These are phyloP conservation scores for Ondatra zibethicus DNA, from an alignment of 2,113 vertebrate species.

Conservation along the genomic window DNA sequence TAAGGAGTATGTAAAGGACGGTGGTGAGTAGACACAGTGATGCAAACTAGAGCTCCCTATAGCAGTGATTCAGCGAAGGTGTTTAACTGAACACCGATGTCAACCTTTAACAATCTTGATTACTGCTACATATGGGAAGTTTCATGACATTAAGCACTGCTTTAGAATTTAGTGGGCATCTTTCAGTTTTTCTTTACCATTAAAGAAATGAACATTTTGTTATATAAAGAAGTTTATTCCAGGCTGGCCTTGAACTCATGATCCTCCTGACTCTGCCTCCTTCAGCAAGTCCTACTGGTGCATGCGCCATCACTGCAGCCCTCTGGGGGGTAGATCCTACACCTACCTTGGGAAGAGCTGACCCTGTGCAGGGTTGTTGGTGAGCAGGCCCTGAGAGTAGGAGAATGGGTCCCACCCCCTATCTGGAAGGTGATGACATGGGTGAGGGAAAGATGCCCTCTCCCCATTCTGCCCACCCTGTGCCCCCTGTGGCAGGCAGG, in stretches of 20 bases:
- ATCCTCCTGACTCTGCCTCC: neutral
- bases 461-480: no score
- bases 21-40: rapidly evolving
- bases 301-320: neutral
- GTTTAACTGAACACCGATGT: neutral
- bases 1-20: neutral
- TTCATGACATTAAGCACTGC: neutral
- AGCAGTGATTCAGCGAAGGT: neutral
- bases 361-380: rapidly evolving
- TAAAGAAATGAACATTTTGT: neutral
- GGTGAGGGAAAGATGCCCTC: no score
- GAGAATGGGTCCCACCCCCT: no score
- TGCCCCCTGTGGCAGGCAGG: no score
- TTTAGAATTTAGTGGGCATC: neutral
- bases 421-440: no score
- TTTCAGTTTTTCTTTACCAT: neutral
- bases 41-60: neutral
- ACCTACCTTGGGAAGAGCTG: no score
- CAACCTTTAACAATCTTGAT: neutral
- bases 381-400: no score
- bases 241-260: neutral
- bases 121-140: neutral
- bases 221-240: neutral
- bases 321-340: no score
- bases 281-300: neutral